Conservation (phyloP, 2,113 vertebrate species). For the Polypterus bichir region DNA sequence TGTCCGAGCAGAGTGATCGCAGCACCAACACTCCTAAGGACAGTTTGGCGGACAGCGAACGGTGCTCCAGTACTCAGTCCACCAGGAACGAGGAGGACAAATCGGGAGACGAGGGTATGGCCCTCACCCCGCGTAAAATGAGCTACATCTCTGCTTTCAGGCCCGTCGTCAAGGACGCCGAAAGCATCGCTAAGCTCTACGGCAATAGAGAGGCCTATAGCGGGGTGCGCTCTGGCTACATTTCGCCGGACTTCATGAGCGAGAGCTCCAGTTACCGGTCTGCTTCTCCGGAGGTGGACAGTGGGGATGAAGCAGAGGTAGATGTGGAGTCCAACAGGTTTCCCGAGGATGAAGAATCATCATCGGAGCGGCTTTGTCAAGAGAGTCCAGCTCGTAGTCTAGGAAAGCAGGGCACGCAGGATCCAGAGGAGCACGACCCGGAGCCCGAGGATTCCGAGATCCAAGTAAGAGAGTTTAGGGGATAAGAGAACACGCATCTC, state of each 20-base stretch:
- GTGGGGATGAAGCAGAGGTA: slow-evolving; percentile 76
- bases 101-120: slow-evolving; percentile 58
- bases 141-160: slow-evolving; percentile 87
- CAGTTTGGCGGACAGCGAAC: slow-evolving; percentile 44
- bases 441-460: slow-evolving; percentile 3
- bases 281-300: slow-evolving; percentile 72
- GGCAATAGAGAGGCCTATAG: slow-evolving; percentile 65
- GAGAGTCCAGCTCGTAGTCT: slow-evolving; percentile 4
- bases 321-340: slow-evolving; percentile 81
- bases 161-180: slow-evolving; percentile 80
- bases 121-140: slow-evolving; percentile 60
- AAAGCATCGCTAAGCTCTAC: slow-evolving; percentile 88
- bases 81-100: slow-evolving; percentile 58
- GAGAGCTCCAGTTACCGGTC: slow-evolving; percentile 85
- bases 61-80: slow-evolving; percentile 55
- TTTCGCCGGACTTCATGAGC: slow-evolving; percentile 83
- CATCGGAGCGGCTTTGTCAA: slow-evolving; percentile 21
- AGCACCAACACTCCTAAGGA: slow-evolving; percentile 59
- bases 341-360: slow-evolving; percentile 60
- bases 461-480: not conserved
- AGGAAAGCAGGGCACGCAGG: not conserved
- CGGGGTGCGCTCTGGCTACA: slow-evolving; percentile 54
- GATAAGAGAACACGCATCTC: not conserved
- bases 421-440: slow-evolving; percentile 18
- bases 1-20: slow-evolving; percentile 48